Evolutionary conservation across 2,888 invertebrate species (phyloP), one percentile per base, ranked within the genome.

Genomic region (Thecocarcelia acutangulata): DNA sequence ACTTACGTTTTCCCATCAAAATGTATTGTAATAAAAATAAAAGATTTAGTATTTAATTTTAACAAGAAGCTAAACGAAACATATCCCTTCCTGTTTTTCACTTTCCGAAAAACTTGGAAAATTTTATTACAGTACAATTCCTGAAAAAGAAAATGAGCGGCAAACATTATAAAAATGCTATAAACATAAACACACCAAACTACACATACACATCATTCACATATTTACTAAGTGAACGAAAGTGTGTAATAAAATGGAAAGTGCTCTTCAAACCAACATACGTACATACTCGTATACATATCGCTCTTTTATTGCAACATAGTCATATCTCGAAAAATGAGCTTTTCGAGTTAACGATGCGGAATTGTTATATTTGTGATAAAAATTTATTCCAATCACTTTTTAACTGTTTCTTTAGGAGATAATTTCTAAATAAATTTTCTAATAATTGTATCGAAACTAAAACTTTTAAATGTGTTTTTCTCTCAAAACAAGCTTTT

Each of bases 91-190:
- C 58, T 40, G 50, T 69, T 77, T 33, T 58, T 68, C 66, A 82
- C 82, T 78, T 82, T 82, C 78, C 82, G 77, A 73, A 78, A 82
- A 59, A 72, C 66, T 40, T 68, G 73, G 54, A 69, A 54, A 48
- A 52, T 50, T 70, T 50, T 76, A n/a, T n/a, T n/a, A n/a, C 44
- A 44, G 17, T 33, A 19, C 59, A 37, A 19, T 61, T 68, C 21
- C 19, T 68, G 21, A n/a, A 48, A 13, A 72, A 72, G 42, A 46
- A 37, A 40, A 66, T 12, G 19, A 63, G 68, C 46, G 63, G 68
- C 58, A 77, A 28, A 58, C 21, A 48, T 50, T 44, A 70, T 19
- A 70, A 17, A 42, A 63, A 63, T 50, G 33, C 48, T 17, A 42
- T 68, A 59, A 50, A 58, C n/a, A 61, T 24, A 17, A 50, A 24